Conservation (phyloP, 2,797 vertebrate genomes). For the Rhodeus uyekii region DNA sequence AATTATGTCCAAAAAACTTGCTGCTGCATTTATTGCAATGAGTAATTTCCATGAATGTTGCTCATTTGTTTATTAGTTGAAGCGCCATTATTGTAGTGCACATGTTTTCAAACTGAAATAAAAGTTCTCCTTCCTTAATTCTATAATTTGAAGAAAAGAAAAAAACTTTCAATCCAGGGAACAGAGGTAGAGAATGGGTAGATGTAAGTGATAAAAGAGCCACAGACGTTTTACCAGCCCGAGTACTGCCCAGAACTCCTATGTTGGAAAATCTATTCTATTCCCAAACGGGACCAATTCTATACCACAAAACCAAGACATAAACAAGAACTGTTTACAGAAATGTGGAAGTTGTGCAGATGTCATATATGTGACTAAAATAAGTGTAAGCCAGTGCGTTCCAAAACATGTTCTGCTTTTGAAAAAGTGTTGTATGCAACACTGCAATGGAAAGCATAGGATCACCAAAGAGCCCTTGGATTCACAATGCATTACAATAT, state of each 20-base stretch:
- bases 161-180: not conserved
- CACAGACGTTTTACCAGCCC: slow-evolving; percentile 25
- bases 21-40: not conserved
- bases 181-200: not conserved
- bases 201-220: slow-evolving; percentile 16
- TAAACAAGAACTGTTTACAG: slow-evolving; percentile 74
- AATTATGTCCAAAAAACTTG: not conserved
- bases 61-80: not conserved
- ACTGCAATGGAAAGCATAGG: not conserved
- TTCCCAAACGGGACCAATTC: slow-evolving; percentile 53
- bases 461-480: not conserved
- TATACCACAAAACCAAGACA: slow-evolving; percentile 63
- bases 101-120: not conserved
- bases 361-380: slow-evolving; percentile 64
- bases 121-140: not conserved
- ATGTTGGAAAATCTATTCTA: slow-evolving; percentile 46
- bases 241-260: slow-evolving; percentile 14
- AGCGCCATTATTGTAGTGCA: not conserved
- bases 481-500: not conserved
- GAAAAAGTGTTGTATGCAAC: not conserved
- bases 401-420: slow-evolving; percentile 64
- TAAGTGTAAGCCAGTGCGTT: slow-evolving; percentile 42
- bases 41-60: not conserved
- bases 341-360: slow-evolving; percentile 69
- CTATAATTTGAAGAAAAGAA: no score